Evolutionary conservation across 1,140 invertebrate species (phyloP).

Genomic region (Heterodera schachtii): DNA sequence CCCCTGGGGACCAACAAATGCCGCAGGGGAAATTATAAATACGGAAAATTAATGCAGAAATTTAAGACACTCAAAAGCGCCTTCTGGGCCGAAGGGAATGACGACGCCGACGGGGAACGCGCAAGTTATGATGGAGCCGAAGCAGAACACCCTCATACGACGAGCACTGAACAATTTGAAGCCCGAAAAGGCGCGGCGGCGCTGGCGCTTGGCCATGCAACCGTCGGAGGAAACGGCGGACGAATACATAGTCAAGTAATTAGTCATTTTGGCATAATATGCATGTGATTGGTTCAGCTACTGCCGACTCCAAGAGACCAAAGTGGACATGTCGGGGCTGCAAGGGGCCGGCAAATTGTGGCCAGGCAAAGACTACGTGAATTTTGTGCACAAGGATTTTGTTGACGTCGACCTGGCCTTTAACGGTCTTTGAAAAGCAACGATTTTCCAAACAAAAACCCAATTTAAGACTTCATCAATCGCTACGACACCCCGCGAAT

Average conservation of each 20-base stretch:
- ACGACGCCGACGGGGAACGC: background rate
- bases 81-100: background rate
- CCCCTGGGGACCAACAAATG: too few relatives aligned
- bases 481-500: slow-evolving; percentile 84
- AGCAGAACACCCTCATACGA: slow-evolving; percentile 44
- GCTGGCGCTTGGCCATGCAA: slow-evolving; percentile 61
- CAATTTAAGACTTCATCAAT: slow-evolving; percentile 79
- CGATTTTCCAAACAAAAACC: slow-evolving; percentile 10
- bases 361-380: slow-evolving; percentile 93
- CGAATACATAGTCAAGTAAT: slow-evolving; percentile 60
- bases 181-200: slow-evolving; percentile 48
- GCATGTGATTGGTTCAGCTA: slow-evolving; percentile 29
- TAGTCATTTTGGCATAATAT: background rate
- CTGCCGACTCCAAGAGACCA: slow-evolving; percentile 50
- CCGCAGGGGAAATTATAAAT: too few relatives aligned
- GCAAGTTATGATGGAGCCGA: slow-evolving; percentile 45
- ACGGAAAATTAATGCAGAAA: too few relatives aligned
- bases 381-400: slow-evolving; percentile 98
- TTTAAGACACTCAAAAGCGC: background rate
- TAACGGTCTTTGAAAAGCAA: slow-evolving; percentile 71
- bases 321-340: slow-evolving; percentile 58
- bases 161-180: slow-evolving; percentile 59
- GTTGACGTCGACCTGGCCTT: slow-evolving; percentile 85
- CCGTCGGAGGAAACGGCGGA: slow-evolving; percentile 54
- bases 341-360: slow-evolving; percentile 77